Evolutionary conservation across 2,113 vertebrate genomes (phyloP), one percentile per base, ranked within the genome.

Genomic region (Bungarus multicinctus): DNA sequence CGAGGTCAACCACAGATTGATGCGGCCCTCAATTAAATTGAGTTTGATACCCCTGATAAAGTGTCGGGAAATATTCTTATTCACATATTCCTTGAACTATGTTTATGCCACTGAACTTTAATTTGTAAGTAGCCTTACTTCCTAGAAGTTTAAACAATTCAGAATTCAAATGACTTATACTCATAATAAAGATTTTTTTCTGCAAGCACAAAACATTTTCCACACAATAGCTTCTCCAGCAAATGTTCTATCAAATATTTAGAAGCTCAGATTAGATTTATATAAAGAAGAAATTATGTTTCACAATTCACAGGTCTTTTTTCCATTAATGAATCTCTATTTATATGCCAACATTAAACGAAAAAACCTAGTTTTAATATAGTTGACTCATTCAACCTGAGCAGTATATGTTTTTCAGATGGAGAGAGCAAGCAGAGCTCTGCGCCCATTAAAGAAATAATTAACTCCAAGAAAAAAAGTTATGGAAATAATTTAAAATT

Each of bases 371-470:
- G 11, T 60, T n/a, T 9, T 23, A 54, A 89, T 39, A 11, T 3
- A 81, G 23, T 69, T 69, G 52, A 34, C 23, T 16, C 50, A 43
- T 22, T 89, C 34, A 74, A 54, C n/a, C 53, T 89, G 20, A 57
- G 25, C 45, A 87, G 10, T 87, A 27, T 87, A 30, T 87, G 34
- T 89, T 58, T 39, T 87, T 50, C 11, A 87, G 25, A 52, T 52
- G 81, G 18, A 91, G 52, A 57, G 22, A 92, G 57, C 74, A 90
- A 8, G 64, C 7, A 25, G 3, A 1, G 6, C 88, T 91, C 58
- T 92, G 2, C 64, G 90, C 53, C 58, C 60, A 4, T 60, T 94
- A 89, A 93, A 64, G n/a, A 55, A 50, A 39, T 85, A 55, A 92
- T n/a, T 69, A 43, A 25, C 4, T 52, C 58, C 52, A 81, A 34